phyloP scores from a whole-genome alignment of 2,797 vertebrate genomes.

The Myotis pilosus region DNA sequence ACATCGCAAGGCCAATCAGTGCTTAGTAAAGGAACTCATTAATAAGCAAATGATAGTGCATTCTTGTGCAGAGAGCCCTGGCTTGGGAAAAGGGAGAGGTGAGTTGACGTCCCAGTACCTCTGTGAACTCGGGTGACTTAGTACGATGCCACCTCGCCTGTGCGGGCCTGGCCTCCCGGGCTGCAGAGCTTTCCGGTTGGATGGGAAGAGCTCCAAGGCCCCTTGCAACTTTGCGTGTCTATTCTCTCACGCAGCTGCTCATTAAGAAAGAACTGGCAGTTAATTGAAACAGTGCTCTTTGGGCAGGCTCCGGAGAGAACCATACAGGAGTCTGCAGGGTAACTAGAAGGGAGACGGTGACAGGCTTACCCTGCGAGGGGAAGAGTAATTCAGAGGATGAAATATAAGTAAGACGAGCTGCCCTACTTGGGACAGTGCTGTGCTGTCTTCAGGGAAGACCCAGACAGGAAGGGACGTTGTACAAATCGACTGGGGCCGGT shows the following conservation, averaged over 20 bases:
- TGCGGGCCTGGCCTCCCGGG: background rate
- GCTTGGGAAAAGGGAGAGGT: background rate
- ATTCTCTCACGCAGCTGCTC: constrained; percentile 49
- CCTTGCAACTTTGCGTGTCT: background rate
- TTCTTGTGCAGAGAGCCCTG: background rate
- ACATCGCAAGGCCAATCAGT: background rate
- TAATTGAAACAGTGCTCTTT: constrained; percentile 68
- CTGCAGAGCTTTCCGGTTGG: constrained; percentile 33
- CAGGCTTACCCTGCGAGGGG: background rate
- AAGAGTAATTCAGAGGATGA: constrained; percentile 56
- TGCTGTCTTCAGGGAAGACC: background rate
- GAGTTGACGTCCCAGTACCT: background rate
- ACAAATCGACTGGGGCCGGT: no score
- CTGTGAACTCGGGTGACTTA: background rate
- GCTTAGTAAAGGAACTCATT: background rate
- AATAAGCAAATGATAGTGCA: background rate
- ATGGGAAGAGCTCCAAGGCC: constrained; percentile 39
- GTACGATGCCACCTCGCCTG: background rate
- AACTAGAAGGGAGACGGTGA: background rate
- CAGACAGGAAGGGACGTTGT: background rate
- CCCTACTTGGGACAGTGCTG: background rate
- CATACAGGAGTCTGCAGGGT: constrained; percentile 58
- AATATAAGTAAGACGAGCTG: constrained; percentile 66
- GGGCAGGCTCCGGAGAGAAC: constrained; percentile 52
- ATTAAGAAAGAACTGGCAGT: constrained; percentile 53